These are phyloP conservation scores for Dynastes maya DNA, from an alignment of 2,888 invertebrate species.

Conservation along the genomic window DNA sequence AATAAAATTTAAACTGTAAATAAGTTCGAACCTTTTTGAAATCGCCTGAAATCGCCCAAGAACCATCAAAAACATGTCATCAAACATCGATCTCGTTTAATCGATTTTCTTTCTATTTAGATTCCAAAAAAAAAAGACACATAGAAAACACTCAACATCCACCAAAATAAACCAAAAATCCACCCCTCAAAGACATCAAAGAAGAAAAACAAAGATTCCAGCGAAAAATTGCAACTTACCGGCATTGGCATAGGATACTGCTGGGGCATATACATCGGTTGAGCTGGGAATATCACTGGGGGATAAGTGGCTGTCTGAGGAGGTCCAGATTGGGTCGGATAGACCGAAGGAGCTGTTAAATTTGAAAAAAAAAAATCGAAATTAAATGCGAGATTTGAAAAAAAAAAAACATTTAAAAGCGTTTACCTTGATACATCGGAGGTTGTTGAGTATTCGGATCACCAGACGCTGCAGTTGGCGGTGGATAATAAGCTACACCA, in stretches of 20 bases:
- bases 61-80: too few species aligned
- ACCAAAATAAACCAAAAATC: not conserved
- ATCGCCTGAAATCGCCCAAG: too few species aligned
- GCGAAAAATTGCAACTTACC: conserved; percentile 61
- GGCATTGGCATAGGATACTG: conserved; percentile 71
- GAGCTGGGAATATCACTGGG: conserved; percentile 69
- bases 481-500: conserved; percentile 67
- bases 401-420: not conserved
- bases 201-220: conserved; percentile 18
- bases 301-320: conserved; percentile 68
- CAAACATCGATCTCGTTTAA: too few species aligned
- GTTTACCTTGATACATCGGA: conserved; percentile 66
- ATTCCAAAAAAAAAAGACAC: not conserved
- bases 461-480: conserved; percentile 60
- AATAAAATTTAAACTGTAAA: too few species aligned
- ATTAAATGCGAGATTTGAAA: not conserved
- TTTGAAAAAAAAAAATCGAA: too few species aligned
- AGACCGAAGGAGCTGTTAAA: conserved; percentile 65
- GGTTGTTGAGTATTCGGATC: conserved; percentile 65
- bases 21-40: too few species aligned
- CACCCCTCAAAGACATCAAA: not conserved
- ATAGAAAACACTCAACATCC: conserved; percentile 6
- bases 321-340: conserved; percentile 67
- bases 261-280: conserved; percentile 70
- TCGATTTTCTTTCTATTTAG: too few species aligned